Conservation (phyloP, 2,797 vertebrate species). For the Columba guinea region DNA sequence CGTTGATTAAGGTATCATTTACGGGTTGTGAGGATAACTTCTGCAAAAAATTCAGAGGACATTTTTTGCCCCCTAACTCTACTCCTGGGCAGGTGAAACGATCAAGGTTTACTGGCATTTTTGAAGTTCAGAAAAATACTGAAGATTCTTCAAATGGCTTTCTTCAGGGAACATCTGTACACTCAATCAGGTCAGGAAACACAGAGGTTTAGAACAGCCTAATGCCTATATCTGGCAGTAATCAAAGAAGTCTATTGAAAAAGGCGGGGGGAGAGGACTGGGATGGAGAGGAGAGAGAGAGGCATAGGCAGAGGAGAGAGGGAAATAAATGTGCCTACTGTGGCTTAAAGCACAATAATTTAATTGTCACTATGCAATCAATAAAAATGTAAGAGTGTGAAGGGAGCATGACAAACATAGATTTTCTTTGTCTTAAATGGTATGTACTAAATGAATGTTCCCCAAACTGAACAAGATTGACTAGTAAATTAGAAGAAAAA, state of each 20-base stretch:
- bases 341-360: constrained; percentile 56
- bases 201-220: constrained; percentile 28
- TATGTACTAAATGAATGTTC: constrained; percentile 30
- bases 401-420: constrained; percentile 4
- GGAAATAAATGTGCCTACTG: constrained; percentile 2
- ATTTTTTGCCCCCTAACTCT: background rate
- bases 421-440: constrained; percentile 58
- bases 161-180: constrained; percentile 10
- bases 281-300: background rate
- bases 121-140: constrained; percentile 28
- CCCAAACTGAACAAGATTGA: constrained; percentile 50
- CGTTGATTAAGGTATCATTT: background rate
- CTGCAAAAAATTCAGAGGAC: constrained; percentile 1
- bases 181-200: constrained; percentile 35
- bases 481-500: constrained; percentile 63
- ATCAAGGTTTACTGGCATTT: constrained; percentile 18
- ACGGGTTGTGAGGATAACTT: background rate
- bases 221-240: constrained; percentile 23
- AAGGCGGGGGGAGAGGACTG: background rate
- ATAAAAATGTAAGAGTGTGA: constrained; percentile 54
- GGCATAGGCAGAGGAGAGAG: background rate
- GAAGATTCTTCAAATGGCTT: background rate
- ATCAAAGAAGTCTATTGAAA: constrained; percentile 50
- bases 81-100: constrained; percentile 16
- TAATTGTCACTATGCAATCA: constrained; percentile 58